Evolutionary conservation across 2,113 vertebrate species (phyloP).

Genomic region (Daphoenositta chrysoptera): DNA sequence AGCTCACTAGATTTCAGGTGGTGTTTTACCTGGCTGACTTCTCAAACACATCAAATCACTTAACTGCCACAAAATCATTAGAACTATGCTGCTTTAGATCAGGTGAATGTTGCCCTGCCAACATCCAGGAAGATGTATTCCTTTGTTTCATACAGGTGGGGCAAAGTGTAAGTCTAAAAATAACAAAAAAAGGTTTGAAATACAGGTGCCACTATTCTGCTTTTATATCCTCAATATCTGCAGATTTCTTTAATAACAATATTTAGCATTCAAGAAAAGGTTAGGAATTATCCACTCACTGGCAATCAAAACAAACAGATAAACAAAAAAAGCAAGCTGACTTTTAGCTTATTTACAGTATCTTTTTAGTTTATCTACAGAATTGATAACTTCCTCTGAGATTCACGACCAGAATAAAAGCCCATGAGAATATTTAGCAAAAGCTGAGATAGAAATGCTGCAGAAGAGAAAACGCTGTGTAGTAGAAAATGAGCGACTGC

Average conservation of each 20-base stretch:
- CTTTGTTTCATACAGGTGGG: not conserved
- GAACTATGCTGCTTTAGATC: not conserved
- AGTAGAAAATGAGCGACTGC: not conserved
- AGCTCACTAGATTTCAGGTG: not conserved
- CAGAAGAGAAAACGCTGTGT: not conserved
- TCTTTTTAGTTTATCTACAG: not conserved
- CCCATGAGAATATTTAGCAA: not conserved
- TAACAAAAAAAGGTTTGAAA: not conserved
- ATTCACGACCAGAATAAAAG: not conserved
- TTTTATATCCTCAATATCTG: not conserved
- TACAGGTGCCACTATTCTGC: not conserved
- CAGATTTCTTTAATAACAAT: not conserved
- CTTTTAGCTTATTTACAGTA: not conserved
- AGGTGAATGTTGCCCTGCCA: not conserved
- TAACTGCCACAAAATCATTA: not conserved
- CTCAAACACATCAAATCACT: not conserved
- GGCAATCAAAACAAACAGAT: not conserved
- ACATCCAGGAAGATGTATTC: not conserved
- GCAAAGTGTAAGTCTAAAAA: not conserved
- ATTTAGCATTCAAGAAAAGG: not conserved
- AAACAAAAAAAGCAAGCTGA: not conserved
- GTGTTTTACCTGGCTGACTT: not conserved
- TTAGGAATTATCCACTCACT: not conserved
- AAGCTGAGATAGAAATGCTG: not conserved
- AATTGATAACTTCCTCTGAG: not conserved